A percentile compares a stretch with the other conserved stretches of the same genome.
Evolutionary conservation across 2,797 vertebrate species (phyloP).

Genomic region (Artibeus jamaicensis): DNA sequence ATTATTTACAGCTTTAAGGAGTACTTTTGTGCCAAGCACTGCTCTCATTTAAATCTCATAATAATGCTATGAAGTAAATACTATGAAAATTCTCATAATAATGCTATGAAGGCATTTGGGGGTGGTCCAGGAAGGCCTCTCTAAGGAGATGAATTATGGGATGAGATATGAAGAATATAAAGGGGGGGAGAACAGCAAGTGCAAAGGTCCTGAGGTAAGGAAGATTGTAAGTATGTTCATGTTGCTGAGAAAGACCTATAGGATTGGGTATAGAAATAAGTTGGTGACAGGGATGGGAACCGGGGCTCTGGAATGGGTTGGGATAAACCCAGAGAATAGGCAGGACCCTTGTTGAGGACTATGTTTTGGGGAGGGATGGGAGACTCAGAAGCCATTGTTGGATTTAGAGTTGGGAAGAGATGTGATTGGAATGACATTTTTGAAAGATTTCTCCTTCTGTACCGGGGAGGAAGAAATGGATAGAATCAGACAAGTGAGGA

Average conservation of each 20-base stretch:
- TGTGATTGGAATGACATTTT: not conserved
- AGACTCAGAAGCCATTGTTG: not conserved
- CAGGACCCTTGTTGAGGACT: not conserved
- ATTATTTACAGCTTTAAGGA: not conserved
- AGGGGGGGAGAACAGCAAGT: not conserved
- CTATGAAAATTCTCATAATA: not conserved
- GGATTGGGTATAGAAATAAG: not conserved
- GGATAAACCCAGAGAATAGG: not conserved
- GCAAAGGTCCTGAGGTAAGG: not conserved
- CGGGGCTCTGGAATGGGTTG: not conserved
- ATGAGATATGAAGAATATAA: not conserved
- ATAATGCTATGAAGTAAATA: not conserved
- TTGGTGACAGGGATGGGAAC: fast-evolving
- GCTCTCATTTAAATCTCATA: not conserved
- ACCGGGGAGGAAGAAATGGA: not conserved
- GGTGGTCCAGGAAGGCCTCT: not conserved
- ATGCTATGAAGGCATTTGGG: not conserved
- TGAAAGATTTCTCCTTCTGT: not conserved
- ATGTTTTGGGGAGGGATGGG: not conserved
- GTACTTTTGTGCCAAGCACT: not conserved
- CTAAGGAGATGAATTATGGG: not conserved
- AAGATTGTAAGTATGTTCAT: not conserved
- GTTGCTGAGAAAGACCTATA: not conserved
- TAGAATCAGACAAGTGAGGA: not conserved
- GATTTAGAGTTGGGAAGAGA: not conserved